Evolutionary conservation across 2,113 vertebrate genomes (phyloP).

Genomic region (Neoarius graeffei): DNA sequence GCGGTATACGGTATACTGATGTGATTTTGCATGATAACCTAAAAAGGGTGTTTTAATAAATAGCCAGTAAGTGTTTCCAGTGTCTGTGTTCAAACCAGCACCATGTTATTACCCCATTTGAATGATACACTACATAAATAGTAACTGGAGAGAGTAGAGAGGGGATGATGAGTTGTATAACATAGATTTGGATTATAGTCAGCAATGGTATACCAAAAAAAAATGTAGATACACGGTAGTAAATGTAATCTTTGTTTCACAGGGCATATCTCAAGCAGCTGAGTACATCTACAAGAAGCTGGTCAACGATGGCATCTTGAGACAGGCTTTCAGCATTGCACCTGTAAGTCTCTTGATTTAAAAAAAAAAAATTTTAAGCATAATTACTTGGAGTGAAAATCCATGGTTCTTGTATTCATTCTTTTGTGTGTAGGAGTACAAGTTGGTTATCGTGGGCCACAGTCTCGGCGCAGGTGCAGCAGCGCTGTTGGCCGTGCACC

Average conservation of each 20-base stretch:
- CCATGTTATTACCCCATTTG: neutral
- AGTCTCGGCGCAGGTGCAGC: conserved; percentile 92
- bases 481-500: conserved; percentile 79
- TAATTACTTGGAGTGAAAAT: neutral
- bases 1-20: neutral
- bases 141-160: neutral
- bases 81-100: neutral
- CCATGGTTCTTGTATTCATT: neutral
- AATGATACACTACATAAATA: neutral
- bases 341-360: conserved; percentile 77
- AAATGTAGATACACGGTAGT: neutral
- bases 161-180: neutral
- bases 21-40: neutral
- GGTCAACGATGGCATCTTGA: conserved; percentile 89
- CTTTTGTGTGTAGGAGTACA: conserved; percentile 80
- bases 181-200: too few species aligned
- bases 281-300: conserved; percentile 86
- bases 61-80: neutral
- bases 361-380: too few species aligned
- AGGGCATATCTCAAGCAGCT: conserved; percentile 94
- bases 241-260: conserved; percentile 32
- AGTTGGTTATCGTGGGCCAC: conserved; percentile 90
- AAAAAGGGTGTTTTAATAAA: neutral
- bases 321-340: conserved; percentile 87
- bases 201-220: neutral